A percentile compares a stretch with the other conserved stretches of the same genome.
Conservation (phyloP, 2,888 invertebrate genomes). For the Deroplatys truncata region DNA sequence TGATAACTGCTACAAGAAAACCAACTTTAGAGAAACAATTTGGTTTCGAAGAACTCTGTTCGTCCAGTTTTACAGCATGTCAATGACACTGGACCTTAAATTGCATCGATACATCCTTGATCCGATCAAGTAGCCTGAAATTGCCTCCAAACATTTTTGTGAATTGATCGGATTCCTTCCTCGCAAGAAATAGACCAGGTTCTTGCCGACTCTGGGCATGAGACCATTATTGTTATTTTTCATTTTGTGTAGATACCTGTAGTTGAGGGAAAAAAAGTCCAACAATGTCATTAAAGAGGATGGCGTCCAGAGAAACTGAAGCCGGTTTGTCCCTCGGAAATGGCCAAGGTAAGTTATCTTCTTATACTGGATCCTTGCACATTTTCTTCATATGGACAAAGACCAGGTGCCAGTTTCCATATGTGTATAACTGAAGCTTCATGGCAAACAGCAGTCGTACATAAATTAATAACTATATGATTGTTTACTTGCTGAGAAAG, state of each 20-base stretch:
- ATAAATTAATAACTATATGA: not conserved
- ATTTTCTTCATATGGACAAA: not conserved
- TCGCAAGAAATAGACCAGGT: not conserved
- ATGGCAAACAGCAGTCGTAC: not conserved
- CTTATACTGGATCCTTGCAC: not conserved
- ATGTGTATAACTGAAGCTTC: not conserved
- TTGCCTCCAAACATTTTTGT: not conserved
- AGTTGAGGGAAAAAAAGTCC: not conserved
- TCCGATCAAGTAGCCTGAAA: not conserved
- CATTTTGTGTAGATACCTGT: not conserved
- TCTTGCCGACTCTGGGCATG: not conserved
- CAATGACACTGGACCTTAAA: not conserved
- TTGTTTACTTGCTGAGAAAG: too few species aligned
- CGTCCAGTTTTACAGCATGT: not conserved
- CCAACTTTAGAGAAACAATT: too few species aligned
- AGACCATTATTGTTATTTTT: not conserved
- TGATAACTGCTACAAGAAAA: too few species aligned
- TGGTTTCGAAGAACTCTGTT: not conserved
- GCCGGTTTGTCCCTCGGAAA: not conserved
- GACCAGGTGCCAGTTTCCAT: not conserved
- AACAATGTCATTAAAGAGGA: not conserved
- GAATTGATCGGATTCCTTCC: not conserved
- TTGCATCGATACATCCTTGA: not conserved
- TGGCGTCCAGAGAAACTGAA: not conserved
- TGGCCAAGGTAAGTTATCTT: not conserved